These are phyloP conservation scores for Rhagonycha lutea DNA, from an alignment of 2,888 invertebrate species.

Conservation along the genomic window DNA sequence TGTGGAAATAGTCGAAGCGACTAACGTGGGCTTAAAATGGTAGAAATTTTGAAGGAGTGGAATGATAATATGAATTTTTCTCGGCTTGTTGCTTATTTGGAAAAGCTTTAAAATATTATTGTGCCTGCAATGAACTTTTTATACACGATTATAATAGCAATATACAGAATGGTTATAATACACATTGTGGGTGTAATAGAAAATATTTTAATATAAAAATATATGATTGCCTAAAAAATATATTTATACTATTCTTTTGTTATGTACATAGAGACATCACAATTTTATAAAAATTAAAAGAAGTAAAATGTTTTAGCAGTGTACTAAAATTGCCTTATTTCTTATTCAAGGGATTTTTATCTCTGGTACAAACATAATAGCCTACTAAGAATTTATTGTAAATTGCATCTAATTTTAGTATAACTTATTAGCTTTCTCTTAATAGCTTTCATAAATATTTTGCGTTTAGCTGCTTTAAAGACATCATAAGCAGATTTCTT, in stretches of 20 bases:
- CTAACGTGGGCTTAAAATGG: not conserved
- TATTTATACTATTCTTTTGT: not conserved
- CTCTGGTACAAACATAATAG: slow-evolving; percentile 33
- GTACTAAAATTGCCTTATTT: slow-evolving; percentile 20
- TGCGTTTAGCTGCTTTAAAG: slow-evolving; percentile 21
- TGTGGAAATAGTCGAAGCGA: not conserved
- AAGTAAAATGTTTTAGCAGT: slow-evolving; percentile 24
- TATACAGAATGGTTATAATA: not conserved
- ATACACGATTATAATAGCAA: too few relatives aligned
- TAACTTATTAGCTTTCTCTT: slow-evolving; percentile 34
- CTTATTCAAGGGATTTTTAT: slow-evolving; percentile 32
- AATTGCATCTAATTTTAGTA: slow-evolving; percentile 35
- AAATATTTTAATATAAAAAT: not conserved
- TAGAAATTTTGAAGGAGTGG: not conserved
- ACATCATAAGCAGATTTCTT: slow-evolving; percentile 24
- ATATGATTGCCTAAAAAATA: not conserved
- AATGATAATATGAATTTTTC: not conserved
- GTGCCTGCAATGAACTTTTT: not conserved
- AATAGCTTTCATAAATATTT: slow-evolving; percentile 32
- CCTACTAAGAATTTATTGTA: slow-evolving; percentile 35
- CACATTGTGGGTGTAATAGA: not conserved
- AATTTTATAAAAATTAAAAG: not conserved
- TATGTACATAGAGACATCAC: not conserved
- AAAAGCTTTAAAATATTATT: not conserved
- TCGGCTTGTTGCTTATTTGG: not conserved